Base-by-base conservation (phyloP, 2,113 vertebrate genomes). In the Amphiprion ocellaris region DNA sequence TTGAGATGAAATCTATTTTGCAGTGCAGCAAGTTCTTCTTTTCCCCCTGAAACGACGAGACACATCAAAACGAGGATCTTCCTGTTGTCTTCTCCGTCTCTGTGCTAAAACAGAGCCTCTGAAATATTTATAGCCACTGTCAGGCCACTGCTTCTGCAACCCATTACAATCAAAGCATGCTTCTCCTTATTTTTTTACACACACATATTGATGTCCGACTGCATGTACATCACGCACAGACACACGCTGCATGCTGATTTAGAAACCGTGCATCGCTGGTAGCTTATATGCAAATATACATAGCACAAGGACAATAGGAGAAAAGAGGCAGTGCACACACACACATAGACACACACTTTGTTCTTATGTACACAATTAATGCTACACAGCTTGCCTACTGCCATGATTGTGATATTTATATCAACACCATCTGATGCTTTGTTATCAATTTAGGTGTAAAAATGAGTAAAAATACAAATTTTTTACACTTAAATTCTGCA, bases 91-190 rank as follows among this genome's bases (percentile, higher is more conserved):
- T 82, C 82, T 87, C 70, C 24, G 16, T 82, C 68, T 81, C 53
- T 39, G 60, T 72, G 79, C 89, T 92, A 90, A 94, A 93, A 91
- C 79, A 65, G 84, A 91, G 83, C 73, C 50, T 74, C 74, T 95
- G 85, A 94, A 94, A 94, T 94, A 94, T 94, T 94, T 90, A 95
- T 94, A 93, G 81, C 71, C 21, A 77, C 79, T 86, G 85, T 93
- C 93, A 91, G 87, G 86, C 83, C 84, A 80, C 84, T 87, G 88
- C 77, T 64, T 89, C 80, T 89, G 74, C 87, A 87, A 71, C 63
- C 87, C 79, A 89, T 91, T 92, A 91, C 80, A 93, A 90, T 90
- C 83, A 92, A 84, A 88, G 82, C 71, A 78, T 65, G 72, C 60
- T 73, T 82, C 86, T 81, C 56, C 61, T 81, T 79, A 33, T 61